A percentile compares a stretch with the other conserved stretches of the same genome.
These are phyloP conservation scores for Malurus elegans DNA, from an alignment of 2,113 vertebrate species.

Conservation along the genomic window DNA sequence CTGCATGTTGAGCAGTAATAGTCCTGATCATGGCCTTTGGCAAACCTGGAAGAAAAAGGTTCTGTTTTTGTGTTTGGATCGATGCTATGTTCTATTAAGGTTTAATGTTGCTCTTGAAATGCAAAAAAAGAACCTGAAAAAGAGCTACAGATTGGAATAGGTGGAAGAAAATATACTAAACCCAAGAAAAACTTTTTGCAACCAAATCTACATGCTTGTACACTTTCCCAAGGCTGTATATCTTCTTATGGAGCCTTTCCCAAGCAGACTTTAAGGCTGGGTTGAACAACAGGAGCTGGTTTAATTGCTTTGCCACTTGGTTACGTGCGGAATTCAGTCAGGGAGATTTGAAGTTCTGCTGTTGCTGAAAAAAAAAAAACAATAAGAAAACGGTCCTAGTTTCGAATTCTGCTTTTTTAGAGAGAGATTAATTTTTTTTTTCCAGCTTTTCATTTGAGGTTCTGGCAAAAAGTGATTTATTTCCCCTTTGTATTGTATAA, in stretches of 20 bases:
- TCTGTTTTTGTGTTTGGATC: background rate
- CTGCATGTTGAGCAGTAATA: background rate
- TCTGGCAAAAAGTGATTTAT: background rate
- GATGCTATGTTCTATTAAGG: background rate
- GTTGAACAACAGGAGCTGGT: background rate
- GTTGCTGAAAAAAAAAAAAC: background rate
- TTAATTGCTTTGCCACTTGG: background rate
- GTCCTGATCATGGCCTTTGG: background rate
- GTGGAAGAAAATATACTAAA: background rate
- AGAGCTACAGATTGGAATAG: background rate
- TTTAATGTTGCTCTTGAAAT: slow-evolving; percentile 13
- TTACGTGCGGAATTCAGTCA: background rate
- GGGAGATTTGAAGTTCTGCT: background rate
- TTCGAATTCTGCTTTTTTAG: background rate
- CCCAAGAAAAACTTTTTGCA: background rate
- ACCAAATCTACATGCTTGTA: background rate
- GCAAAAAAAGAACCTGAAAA: slow-evolving; percentile 4
- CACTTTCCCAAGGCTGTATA: background rate
- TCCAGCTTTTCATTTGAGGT: slow-evolving; percentile 2
- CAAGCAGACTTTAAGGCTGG: background rate
- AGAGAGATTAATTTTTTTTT: background rate
- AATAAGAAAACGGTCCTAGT: background rate
- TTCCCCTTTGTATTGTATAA: slow-evolving; percentile 45
- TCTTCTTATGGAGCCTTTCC: background rate
- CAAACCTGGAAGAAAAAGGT: background rate